Conservation (phyloP, 2,888 invertebrate species). For the Drosophila aldrichi region DNA sequence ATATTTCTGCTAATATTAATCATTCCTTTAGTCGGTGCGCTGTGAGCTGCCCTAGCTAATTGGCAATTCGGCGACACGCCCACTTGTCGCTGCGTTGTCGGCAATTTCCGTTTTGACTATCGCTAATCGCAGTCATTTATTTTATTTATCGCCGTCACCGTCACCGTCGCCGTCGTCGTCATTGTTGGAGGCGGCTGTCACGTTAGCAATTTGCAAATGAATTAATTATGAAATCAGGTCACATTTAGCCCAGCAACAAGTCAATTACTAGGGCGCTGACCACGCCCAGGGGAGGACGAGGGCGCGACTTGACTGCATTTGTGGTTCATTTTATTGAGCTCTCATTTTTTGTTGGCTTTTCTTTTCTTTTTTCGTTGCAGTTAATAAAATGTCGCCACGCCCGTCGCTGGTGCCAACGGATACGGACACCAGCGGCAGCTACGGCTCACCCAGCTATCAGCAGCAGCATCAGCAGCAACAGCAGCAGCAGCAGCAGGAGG, state of each 20-base stretch:
- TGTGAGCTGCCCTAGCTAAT: constrained; percentile 31
- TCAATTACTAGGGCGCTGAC: constrained; percentile 39
- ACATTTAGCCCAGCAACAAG: constrained; percentile 51
- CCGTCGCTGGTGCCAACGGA: constrained; percentile 87
- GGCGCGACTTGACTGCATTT: constrained; percentile 39
- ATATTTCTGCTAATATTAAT: neutral
- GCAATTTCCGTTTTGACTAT: constrained; percentile 53
- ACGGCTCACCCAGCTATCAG: constrained; percentile 74
- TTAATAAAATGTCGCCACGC: constrained; percentile 90
- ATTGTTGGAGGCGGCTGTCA: constrained; percentile 37
- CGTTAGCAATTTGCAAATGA: constrained; percentile 59
- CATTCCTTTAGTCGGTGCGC: neutral
- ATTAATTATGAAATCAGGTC: constrained; percentile 65
- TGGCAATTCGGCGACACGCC: constrained; percentile 43
- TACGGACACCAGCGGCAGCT: constrained; percentile 79
- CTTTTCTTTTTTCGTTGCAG: constrained; percentile 83
- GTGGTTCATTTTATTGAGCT: constrained; percentile 24
- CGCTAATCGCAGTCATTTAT: constrained; percentile 58
- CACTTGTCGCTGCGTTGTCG: constrained; percentile 36
- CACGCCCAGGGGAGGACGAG: neutral
- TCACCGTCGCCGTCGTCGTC: constrained; percentile 41
- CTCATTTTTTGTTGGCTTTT: neutral
- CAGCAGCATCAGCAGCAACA: constrained; percentile 77
- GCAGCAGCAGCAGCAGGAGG: constrained; percentile 77
- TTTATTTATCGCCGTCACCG: constrained; percentile 62